Percentiles rank a stretch among this genome's conserved stretches.
Conservation (phyloP, 2,797 vertebrate genomes). For the Cyprinella venusta region DNA sequence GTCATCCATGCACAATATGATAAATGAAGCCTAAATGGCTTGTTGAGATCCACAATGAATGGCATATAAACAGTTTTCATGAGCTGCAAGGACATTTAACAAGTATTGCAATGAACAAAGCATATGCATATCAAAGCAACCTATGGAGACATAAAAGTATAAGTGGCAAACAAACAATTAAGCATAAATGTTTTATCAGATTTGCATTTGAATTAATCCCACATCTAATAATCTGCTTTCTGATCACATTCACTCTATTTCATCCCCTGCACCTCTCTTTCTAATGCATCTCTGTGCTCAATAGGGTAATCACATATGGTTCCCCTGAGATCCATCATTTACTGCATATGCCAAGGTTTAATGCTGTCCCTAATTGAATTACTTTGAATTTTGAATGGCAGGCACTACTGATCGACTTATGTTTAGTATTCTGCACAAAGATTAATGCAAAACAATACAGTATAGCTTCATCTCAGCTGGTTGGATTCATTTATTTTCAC, state of each 20-base stretch:
- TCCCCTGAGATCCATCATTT: constrained; percentile 50
- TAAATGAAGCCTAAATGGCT: background rate
- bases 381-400: constrained; percentile 5
- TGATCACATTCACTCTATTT: constrained; percentile 5
- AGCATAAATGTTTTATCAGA: background rate
- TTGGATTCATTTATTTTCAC: background rate
- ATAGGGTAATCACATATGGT: constrained; percentile 44
- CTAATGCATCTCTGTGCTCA: constrained; percentile 37
- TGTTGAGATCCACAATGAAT: constrained; percentile 1
- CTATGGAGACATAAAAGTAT: background rate
- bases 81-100: background rate
- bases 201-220: background rate
- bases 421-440: constrained; percentile 30
- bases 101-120: background rate
- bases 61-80: background rate
- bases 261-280: constrained; percentile 14
- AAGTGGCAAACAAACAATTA: background rate
- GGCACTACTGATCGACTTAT: constrained; percentile 4
- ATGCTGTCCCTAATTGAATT: constrained; percentile 53
- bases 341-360: constrained; percentile 40
- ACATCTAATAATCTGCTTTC: background rate
- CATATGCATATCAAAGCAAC: background rate
- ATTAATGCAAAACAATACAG: constrained; percentile 9
- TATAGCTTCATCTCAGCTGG: background rate
- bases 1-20: background rate